phyloP scores from a whole-genome alignment of 2,113 vertebrate species.

The western clawed frog (Xenopus tropicalis) region UCB_Xtro_10.0 CM004451.2:83018001-83018500 shows the following conservation, averaged over 20 bases:
- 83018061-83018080: slow-evolving; percentile 33
- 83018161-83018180: slow-evolving; percentile 9
- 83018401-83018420: slow-evolving; percentile 24
- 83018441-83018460: slow-evolving; percentile 28
- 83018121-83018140: slow-evolving; percentile 43
- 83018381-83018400: slow-evolving; percentile 28
- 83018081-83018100: slow-evolving; percentile 49
- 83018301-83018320: neutral
- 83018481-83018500: neutral
- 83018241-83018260: too few relatives aligned
- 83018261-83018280: too few relatives aligned
- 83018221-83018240: too few relatives aligned
- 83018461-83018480: slow-evolving; percentile 16
- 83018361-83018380: slow-evolving; percentile 31
- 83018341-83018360: slow-evolving; percentile 23
- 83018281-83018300: slow-evolving; percentile 13
- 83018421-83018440: slow-evolving; percentile 34
- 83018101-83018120: slow-evolving; percentile 61
- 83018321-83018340: neutral
- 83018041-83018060: slow-evolving; percentile 35
- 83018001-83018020: slow-evolving; percentile 55
- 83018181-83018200: slow-evolving; percentile 35
- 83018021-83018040: slow-evolving; percentile 58
- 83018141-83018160: slow-evolving; percentile 44
- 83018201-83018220: neutral